phyloP scores from a whole-genome alignment of 2,888 invertebrate species.

The Tenodera sinensis region DNA sequence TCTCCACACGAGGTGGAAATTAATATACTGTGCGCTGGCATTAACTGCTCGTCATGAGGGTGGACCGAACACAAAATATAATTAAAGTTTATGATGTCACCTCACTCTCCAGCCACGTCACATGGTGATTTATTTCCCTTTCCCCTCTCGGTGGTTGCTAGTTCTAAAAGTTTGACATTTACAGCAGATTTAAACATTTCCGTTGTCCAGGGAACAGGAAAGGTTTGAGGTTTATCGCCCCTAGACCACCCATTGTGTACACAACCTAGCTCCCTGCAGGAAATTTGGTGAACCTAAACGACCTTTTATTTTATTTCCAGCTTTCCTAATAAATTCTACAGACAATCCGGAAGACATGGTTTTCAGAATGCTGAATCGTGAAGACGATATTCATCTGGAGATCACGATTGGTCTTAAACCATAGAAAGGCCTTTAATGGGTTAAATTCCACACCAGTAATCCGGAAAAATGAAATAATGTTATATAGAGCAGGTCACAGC shows the following conservation, averaged over 20 bases:
- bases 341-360: background rate
- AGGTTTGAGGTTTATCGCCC: background rate
- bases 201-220: background rate
- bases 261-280: background rate
- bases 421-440: too few relatives aligned
- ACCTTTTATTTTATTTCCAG: background rate
- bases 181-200: background rate
- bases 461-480: too few relatives aligned
- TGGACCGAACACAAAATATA: background rate
- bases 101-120: background rate
- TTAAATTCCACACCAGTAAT: too few relatives aligned
- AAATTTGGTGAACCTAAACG: background rate
- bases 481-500: too few relatives aligned
- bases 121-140: background rate
- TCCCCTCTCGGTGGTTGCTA: background rate
- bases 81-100: background rate
- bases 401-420: background rate
- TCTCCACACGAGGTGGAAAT: background rate
- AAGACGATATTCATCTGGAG: background rate
- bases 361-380: background rate
- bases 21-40: background rate
- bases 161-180: background rate
- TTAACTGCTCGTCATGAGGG: background rate
- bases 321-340: background rate
- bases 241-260: background rate